Percentiles rank a stretch among this genome's conserved stretches.
Evolutionary conservation across 2,888 invertebrate species (phyloP).

Genomic region (Drosophila subquinaria): DNA sequence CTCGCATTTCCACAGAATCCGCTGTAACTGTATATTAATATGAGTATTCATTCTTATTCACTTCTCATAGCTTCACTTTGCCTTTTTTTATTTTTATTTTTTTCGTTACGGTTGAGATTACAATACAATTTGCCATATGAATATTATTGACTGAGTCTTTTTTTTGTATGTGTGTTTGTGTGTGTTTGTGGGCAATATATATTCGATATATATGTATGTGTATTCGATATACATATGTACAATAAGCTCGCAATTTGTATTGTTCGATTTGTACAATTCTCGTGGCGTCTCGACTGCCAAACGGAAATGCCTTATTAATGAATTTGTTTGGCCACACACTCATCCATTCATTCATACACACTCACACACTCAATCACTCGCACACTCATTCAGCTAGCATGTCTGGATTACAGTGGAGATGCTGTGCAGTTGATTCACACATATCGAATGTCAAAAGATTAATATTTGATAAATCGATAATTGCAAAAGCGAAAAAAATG

Average conservation of each 20-base stretch:
- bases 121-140: constrained; percentile 49
- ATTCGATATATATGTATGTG: constrained; percentile 15
- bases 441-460: constrained; percentile 3
- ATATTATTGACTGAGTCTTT: constrained; percentile 33
- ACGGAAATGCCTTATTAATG: constrained; percentile 60
- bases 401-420: constrained; percentile 16
- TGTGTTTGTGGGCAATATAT: not conserved
- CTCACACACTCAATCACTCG: constrained; percentile 7
- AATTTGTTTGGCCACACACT: constrained; percentile 40
- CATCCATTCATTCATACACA: not conserved
- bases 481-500: too few relatives aligned
- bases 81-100: not conserved
- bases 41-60: constrained; percentile 17
- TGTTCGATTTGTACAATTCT: constrained; percentile 47
- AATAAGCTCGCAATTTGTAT: constrained; percentile 47
- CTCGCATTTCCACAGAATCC: constrained; percentile 1
- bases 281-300: constrained; percentile 24
- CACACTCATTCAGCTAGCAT: constrained; percentile 6
- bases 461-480: constrained; percentile 2
- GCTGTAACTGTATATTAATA: constrained; percentile 18
- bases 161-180: not conserved
- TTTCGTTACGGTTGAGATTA: constrained; percentile 31
- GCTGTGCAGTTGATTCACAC: constrained; percentile 11
- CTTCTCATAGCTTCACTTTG: constrained; percentile 6
- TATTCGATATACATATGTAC: constrained; percentile 10